Evolutionary conservation across 2,113 vertebrate species (phyloP).

Genomic region (Tragelaphus strepsiceros): DNA sequence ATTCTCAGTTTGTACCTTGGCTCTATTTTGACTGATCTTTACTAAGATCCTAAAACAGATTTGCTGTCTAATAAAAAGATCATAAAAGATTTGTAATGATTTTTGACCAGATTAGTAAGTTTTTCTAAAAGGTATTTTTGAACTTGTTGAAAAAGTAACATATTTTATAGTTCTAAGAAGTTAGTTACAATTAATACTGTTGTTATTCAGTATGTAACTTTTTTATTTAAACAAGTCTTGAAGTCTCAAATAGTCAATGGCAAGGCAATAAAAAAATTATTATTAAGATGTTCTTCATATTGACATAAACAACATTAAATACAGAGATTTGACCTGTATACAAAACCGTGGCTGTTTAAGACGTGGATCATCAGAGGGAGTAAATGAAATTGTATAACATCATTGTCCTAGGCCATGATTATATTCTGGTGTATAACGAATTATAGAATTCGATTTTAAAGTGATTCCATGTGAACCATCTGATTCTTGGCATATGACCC

Average conservation of each 20-base stretch:
- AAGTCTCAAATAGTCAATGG: neutral
- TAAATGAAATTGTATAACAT: neutral
- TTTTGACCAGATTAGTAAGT: neutral
- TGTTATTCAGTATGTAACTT: neutral
- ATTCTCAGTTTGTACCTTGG: neutral
- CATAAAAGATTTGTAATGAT: neutral
- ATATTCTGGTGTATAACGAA: neutral
- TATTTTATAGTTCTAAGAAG: neutral
- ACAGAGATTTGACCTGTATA: neutral
- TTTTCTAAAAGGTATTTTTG: neutral
- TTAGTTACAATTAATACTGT: neutral
- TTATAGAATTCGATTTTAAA: neutral
- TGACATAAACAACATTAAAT: neutral
- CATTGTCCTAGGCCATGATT: neutral
- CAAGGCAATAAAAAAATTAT: neutral
- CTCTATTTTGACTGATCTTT: neutral
- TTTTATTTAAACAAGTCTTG: neutral
- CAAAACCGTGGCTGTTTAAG: neutral
- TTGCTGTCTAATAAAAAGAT: neutral
- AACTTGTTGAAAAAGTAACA: neutral
- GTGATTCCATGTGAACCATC: neutral
- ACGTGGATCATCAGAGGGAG: neutral
- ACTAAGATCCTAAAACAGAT: neutral
- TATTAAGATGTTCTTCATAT: neutral
- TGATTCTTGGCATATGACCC: neutral